These are phyloP conservation scores for Carettochelys insculpta DNA, from an alignment of 2,113 vertebrate genomes.

Conservation along the genomic window DNA sequence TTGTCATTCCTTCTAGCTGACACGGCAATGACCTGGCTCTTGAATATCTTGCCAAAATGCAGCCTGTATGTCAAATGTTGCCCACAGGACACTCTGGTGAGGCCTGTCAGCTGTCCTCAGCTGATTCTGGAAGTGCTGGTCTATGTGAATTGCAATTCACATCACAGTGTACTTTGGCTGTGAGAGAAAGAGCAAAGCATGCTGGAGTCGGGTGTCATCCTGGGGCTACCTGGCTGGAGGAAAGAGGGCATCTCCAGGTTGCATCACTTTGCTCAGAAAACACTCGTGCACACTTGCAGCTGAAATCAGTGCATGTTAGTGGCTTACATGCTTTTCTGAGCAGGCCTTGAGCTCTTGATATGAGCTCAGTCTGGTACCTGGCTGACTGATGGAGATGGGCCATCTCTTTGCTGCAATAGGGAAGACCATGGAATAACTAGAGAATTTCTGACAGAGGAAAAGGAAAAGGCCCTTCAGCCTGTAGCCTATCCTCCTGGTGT, in stretches of 20 bases:
- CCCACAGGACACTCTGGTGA: not conserved
- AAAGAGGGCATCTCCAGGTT: not conserved
- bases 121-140: not conserved
- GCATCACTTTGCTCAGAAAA: not conserved
- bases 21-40: not conserved
- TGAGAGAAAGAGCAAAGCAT: not conserved
- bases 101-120: not conserved
- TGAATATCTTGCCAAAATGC: not conserved
- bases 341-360: not conserved
- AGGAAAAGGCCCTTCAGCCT: not conserved
- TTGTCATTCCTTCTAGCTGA: not conserved
- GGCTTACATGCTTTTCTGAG: not conserved
- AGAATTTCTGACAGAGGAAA: not conserved
- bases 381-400: not conserved
- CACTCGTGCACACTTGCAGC: not conserved
- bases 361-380: not conserved
- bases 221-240: not conserved
- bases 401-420: not conserved
- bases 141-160: not conserved
- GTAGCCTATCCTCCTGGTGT: fast-evolving
- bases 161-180: not conserved
- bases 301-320: not conserved
- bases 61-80: not conserved
- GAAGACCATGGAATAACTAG: not conserved
- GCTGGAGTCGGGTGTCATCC: not conserved